Percentiles rank a stretch among this genome's conserved stretches.
phyloP scores from a whole-genome alignment of 2,797 vertebrate genomes.

The Neosilurus mollespiculum region DNA sequence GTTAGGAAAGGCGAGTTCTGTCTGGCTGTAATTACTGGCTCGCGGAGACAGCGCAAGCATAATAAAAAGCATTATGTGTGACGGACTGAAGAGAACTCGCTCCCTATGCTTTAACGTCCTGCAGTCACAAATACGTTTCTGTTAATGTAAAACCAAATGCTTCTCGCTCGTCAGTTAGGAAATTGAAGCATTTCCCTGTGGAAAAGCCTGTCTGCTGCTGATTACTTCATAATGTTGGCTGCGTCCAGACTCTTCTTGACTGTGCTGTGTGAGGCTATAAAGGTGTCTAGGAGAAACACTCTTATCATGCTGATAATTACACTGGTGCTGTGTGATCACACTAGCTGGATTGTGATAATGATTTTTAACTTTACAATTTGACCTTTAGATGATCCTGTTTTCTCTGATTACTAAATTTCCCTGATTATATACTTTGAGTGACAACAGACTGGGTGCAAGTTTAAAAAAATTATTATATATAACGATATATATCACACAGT shows the following conservation, averaged over 20 bases:
- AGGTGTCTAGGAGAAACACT: constrained; percentile 44
- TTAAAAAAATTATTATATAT: no score
- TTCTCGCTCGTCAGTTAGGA: constrained; percentile 27
- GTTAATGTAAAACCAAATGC: constrained; percentile 36
- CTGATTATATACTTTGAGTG: background rate
- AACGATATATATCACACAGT: no score
- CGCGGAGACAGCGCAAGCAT: constrained; percentile 34
- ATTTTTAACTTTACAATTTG: constrained; percentile 50
- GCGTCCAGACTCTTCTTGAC: constrained; percentile 29
- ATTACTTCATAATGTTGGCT: constrained; percentile 53
- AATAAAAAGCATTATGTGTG: constrained; percentile 44
- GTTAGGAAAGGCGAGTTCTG: background rate
- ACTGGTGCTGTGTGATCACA: constrained; percentile 21
- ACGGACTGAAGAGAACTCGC: constrained; percentile 29
- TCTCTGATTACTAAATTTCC: constrained; percentile 25
- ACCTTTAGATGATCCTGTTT: constrained; percentile 41
- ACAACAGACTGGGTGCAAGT: background rate
- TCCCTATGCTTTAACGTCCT: constrained; percentile 5
- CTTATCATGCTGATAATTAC: constrained; percentile 54
- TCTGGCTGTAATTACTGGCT: constrained; percentile 39
- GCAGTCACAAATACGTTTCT: constrained; percentile 39
- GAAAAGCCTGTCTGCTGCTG: constrained; percentile 50
- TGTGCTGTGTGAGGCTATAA: constrained; percentile 42
- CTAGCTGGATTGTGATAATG: constrained; percentile 50
- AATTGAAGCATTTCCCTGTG: constrained; percentile 39